A percentile compares a stretch with the other conserved stretches of the same genome.
Evolutionary conservation across 2,113 vertebrate genomes (phyloP).

Genomic region (Perccottus glenii): DNA sequence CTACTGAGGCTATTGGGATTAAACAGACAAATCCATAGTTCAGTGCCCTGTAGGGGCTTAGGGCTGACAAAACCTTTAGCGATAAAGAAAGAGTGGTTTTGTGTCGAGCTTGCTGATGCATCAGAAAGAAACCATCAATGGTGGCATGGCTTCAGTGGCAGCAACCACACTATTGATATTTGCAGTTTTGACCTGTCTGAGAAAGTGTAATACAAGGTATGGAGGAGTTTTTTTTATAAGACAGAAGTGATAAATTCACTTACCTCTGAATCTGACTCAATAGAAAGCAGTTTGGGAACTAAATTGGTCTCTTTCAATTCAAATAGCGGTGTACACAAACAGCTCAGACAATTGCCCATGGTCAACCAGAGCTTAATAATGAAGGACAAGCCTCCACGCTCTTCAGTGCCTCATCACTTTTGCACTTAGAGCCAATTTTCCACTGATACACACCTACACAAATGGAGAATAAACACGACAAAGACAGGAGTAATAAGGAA

Average conservation of each 20-base stretch:
- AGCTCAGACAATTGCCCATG: slow-evolving; percentile 47
- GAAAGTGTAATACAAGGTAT: not conserved
- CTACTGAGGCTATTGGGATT: slow-evolving; percentile 11
- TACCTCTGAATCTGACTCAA: slow-evolving; percentile 57
- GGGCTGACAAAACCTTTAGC: slow-evolving; percentile 42
- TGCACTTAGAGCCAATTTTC: slow-evolving; percentile 41
- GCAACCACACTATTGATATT: slow-evolving; percentile 32
- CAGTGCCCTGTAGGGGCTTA: slow-evolving; percentile 18
- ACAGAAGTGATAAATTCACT: slow-evolving; percentile 43
- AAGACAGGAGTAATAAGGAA: slow-evolving; percentile 4
- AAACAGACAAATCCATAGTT: slow-evolving; percentile 17
- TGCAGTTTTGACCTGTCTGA: slow-evolving; percentile 6
- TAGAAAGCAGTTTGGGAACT: slow-evolving; percentile 47
- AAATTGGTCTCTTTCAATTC: slow-evolving; percentile 64
- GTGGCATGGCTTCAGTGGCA: slow-evolving; percentile 6
- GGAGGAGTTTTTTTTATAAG: slow-evolving; percentile 30
- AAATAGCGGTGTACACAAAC: slow-evolving; percentile 65
- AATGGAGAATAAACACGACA: slow-evolving; percentile 39
- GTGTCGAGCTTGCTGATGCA: slow-evolving; percentile 16
- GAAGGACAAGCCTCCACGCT: slow-evolving; percentile 47
- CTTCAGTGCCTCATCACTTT: slow-evolving; percentile 46
- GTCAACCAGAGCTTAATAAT: slow-evolving; percentile 50
- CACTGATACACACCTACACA: slow-evolving; percentile 56
- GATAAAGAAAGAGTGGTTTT: slow-evolving; percentile 41
- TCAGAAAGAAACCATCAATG: slow-evolving; percentile 25